A percentile compares a stretch with the other conserved stretches of the same genome.
Conservation (phyloP, 2,888 invertebrate species). For the Melipona beecheii region DNA sequence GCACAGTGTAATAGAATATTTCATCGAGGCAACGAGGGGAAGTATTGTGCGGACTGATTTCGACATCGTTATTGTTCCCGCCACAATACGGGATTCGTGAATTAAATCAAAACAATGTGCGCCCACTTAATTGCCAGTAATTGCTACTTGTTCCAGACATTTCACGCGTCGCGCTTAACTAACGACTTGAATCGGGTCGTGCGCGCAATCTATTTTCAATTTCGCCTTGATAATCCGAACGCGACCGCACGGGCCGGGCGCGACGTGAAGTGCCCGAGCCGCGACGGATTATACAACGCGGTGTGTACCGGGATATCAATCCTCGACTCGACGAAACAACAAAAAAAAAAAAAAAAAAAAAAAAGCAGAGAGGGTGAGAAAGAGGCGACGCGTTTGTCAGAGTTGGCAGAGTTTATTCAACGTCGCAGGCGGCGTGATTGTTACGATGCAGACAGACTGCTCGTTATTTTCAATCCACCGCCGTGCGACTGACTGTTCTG, state of each 20-base stretch:
- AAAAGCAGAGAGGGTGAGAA: neutral
- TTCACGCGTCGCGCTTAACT: constrained; percentile 15
- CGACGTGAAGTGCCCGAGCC: too few relatives aligned
- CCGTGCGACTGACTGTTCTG: constrained; percentile 32
- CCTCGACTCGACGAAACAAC: neutral
- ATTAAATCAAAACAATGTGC: constrained; percentile 46
- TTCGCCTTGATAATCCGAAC: neutral
- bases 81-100: constrained; percentile 5
- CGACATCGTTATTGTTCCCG: constrained; percentile 36
- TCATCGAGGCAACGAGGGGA: neutral
- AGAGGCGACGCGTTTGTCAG: neutral
- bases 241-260: neutral
- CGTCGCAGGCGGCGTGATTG: constrained; percentile 17
- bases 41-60: constrained; percentile 18
- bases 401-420: constrained; percentile 20
- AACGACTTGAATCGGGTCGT: neutral
- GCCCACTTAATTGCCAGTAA: constrained; percentile 40
- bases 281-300: neutral
- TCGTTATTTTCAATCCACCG: constrained; percentile 42
- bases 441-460: constrained; percentile 11
- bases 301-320: neutral
- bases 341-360: neutral
- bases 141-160: constrained; percentile 32
- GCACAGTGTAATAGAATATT: constrained; percentile 2
- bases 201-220: constrained; percentile 5